phyloP scores from a whole-genome alignment of 2,888 invertebrate genomes.

The Exocentrus adspersus region DNA sequence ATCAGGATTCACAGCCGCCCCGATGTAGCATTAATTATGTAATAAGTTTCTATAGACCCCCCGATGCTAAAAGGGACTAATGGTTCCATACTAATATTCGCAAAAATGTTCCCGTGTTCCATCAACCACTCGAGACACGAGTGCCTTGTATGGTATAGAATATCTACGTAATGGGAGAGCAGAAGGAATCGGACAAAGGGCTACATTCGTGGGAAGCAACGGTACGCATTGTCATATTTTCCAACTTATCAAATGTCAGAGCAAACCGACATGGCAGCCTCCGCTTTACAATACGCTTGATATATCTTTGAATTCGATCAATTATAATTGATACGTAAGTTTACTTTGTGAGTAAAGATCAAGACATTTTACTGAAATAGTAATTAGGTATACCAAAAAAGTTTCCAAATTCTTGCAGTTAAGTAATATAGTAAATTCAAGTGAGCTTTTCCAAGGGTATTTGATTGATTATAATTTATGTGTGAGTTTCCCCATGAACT shows the following conservation, averaged over 20 bases:
- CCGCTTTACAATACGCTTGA: not conserved
- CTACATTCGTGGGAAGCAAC: slow-evolving; percentile 38
- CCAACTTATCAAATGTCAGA: slow-evolving; percentile 33
- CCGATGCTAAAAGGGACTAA: not conserved
- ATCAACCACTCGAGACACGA: slow-evolving; percentile 8
- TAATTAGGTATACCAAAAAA: too few species aligned
- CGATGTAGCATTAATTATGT: slow-evolving; percentile 3
- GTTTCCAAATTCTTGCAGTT: too few species aligned
- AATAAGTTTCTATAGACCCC: slow-evolving; percentile 5
- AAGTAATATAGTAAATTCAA: too few species aligned
- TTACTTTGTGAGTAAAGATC: too few species aligned
- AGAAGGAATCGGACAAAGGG: slow-evolving; percentile 17
- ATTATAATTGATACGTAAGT: too few species aligned
- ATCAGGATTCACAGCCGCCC: not conserved
- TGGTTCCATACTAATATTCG: slow-evolving; percentile 2
- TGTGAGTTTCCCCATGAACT: not conserved
- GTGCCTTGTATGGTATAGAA: slow-evolving; percentile 14
- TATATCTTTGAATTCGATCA: not conserved
- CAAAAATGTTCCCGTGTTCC: slow-evolving; percentile 16
- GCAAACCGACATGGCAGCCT: slow-evolving; percentile 15
- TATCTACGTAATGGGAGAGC: slow-evolving; percentile 18
- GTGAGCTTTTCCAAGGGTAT: too few species aligned
- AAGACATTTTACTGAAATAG: too few species aligned
- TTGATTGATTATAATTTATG: slow-evolving; percentile 12
- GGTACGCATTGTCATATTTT: slow-evolving; percentile 31